Evolutionary conservation across 2,113 vertebrate species (phyloP).

Genomic region (Phaethon lepturus): DNA sequence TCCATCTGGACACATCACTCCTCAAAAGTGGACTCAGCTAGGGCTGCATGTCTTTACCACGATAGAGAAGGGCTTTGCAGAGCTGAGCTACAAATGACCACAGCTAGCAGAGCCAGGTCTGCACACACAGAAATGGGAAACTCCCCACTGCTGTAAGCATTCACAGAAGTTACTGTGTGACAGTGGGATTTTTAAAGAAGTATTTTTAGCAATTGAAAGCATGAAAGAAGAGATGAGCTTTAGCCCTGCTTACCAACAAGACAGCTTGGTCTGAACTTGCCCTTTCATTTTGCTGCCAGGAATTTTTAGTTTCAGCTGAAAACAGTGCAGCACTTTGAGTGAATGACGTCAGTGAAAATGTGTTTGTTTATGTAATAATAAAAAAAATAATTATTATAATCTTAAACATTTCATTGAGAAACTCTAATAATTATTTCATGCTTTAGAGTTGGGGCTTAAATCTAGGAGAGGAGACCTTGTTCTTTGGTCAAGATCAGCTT

Average conservation of each 20-base stretch:
- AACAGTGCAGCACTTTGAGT: neutral
- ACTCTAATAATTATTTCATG: neutral
- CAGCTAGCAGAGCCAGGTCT: neutral
- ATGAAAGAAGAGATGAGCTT: neutral
- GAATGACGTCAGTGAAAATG: neutral
- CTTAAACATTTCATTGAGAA: neutral
- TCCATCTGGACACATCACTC: neutral
- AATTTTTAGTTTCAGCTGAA: neutral
- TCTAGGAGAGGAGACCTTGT: neutral
- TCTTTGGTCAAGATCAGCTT: neutral
- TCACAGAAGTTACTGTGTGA: neutral
- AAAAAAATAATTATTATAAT: neutral
- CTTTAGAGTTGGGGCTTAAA: neutral
- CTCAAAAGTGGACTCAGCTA: neutral
- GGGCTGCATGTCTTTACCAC: rapidly evolving
- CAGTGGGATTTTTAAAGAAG: neutral
- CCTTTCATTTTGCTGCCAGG: neutral
- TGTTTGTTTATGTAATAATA: neutral
- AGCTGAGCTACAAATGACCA: rapidly evolving
- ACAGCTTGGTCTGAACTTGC: neutral
- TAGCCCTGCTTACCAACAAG: neutral
- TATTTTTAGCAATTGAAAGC: neutral
- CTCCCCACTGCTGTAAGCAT: neutral
- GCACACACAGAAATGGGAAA: neutral
- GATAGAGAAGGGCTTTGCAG: neutral